Evolutionary conservation across 2,113 vertebrate species (phyloP).

Genomic region (Sceloporus tristichus): DNA sequence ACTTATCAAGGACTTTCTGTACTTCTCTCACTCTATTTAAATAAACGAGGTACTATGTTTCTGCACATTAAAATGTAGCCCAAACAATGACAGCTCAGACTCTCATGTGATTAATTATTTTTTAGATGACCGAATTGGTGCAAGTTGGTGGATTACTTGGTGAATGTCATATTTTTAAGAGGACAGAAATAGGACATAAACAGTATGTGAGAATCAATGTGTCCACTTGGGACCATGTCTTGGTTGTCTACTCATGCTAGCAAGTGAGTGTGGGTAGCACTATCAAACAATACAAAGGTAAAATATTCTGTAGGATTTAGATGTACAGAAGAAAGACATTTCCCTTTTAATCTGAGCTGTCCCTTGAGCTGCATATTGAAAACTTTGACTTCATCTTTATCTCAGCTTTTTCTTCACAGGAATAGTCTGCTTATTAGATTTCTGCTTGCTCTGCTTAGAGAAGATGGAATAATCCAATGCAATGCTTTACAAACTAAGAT

Average conservation of each 20-base stretch:
- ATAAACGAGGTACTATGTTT: neutral
- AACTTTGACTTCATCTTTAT: neutral
- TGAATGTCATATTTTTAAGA: slow-evolving; percentile 29
- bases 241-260: neutral
- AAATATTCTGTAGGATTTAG: neutral
- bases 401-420: neutral
- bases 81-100: slow-evolving; percentile 65
- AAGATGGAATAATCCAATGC: neutral
- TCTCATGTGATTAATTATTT: neutral
- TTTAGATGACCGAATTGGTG: slow-evolving; percentile 54
- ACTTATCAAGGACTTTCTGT: neutral
- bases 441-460: no score
- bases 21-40: no score
- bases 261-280: neutral
- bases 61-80: slow-evolving; percentile 30
- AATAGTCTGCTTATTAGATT: neutral
- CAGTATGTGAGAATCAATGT: neutral
- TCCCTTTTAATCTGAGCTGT: neutral
- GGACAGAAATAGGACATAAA: neutral
- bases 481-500: neutral
- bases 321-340: neutral
- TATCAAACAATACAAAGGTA: slow-evolving; percentile 3
- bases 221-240: neutral
- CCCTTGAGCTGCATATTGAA: neutral
- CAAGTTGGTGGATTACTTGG: slow-evolving; percentile 63